These are phyloP conservation scores for Drosophila acutilabella DNA, from an alignment of 2,888 invertebrate genomes.

Conservation along the genomic window DNA sequence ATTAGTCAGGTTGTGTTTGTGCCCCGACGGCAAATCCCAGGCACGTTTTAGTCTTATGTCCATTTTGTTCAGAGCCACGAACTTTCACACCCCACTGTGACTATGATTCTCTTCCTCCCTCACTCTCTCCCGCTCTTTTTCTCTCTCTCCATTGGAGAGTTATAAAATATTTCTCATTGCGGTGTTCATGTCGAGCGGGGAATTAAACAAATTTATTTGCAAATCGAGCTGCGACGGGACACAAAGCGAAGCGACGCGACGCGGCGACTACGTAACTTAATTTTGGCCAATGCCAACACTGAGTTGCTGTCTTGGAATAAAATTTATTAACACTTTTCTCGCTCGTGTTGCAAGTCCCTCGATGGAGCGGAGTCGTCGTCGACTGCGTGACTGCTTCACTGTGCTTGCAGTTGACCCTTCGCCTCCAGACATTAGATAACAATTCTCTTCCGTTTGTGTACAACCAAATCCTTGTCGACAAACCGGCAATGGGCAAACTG, in stretches of 20 bases:
- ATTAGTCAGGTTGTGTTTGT: slow-evolving; percentile 69
- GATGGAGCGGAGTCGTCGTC: slow-evolving; percentile 14
- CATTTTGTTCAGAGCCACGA: slow-evolving; percentile 28
- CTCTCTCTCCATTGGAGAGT: neutral
- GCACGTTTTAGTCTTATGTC: slow-evolving; percentile 61
- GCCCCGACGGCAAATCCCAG: slow-evolving; percentile 56
- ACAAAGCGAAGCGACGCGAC: slow-evolving; percentile 18
- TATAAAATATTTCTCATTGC: slow-evolving; percentile 72
- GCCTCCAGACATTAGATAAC: slow-evolving; percentile 79
- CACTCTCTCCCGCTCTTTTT: no score
- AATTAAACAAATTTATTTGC: slow-evolving; percentile 80
- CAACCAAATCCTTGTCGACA: slow-evolving; percentile 48
- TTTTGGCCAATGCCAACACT: slow-evolving; percentile 42
- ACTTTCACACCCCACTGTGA: slow-evolving; percentile 46
- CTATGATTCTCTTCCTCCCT: neutral
- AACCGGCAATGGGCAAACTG: slow-evolving; percentile 14
- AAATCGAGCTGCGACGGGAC: slow-evolving; percentile 57
- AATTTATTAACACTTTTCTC: slow-evolving; percentile 78
- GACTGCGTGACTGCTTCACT: slow-evolving; percentile 72
- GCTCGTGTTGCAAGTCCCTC: slow-evolving; percentile 55
- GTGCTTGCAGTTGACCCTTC: slow-evolving; percentile 68
- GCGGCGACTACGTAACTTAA: slow-evolving; percentile 46
- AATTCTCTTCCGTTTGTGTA: slow-evolving; percentile 61
- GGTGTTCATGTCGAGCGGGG: slow-evolving; percentile 65
- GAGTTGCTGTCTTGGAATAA: slow-evolving; percentile 37